phyloP scores from a whole-genome alignment of 2,888 invertebrate species.

The Rotaria magnacalcarata region DNA sequence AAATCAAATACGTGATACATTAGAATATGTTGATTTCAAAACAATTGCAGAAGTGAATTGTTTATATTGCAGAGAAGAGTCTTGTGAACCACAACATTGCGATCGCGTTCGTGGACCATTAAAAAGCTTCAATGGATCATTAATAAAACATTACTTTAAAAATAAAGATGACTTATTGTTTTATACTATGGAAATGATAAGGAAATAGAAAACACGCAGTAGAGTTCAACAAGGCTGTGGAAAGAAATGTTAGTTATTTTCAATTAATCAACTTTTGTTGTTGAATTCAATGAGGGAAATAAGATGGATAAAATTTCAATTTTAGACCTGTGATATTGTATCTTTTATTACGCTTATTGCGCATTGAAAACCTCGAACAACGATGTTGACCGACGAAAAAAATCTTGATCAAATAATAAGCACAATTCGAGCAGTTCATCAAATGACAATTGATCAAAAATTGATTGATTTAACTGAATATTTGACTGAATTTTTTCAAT shows the following conservation, averaged over 20 bases:
- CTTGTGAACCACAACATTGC: no score
- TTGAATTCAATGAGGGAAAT: neutral
- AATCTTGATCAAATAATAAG: neutral
- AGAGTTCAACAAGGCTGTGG: no score
- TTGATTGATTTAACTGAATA: constrained; percentile 10
- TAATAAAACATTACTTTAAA: no score
- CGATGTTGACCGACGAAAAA: neutral
- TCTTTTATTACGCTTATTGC: neutral
- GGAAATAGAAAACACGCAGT: no score
- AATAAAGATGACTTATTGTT: no score
- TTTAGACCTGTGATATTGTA: neutral
- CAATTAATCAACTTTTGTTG: neutral
- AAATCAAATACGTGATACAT: no score
- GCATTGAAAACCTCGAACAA: neutral
- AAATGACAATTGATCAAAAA: neutral
- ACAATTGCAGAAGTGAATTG: no score
- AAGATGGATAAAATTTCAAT: neutral
- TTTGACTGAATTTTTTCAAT: constrained; percentile 20
- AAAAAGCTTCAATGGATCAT: no score
- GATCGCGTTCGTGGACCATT: no score
- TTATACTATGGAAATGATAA: no score
- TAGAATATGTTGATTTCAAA: no score
- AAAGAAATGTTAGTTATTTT: neutral
- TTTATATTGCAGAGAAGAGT: no score
- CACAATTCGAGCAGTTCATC: neutral